Evolutionary conservation across 2,888 invertebrate species (phyloP).

Genomic region (Drosophila cognata): DNA sequence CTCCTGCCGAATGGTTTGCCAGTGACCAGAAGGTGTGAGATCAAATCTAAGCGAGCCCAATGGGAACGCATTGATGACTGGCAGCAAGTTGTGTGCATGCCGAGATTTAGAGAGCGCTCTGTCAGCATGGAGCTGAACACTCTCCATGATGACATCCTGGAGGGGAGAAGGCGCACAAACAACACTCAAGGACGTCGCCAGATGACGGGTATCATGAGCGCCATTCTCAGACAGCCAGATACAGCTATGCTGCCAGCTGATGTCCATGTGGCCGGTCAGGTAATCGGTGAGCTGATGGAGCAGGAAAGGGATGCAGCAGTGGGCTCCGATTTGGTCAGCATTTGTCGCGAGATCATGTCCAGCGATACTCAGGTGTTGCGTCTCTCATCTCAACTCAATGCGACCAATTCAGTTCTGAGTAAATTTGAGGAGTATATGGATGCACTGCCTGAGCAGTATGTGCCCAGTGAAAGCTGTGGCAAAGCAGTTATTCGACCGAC

Average conservation of each 20-base stretch:
- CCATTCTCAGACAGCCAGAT: constrained; percentile 58
- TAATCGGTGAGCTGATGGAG: constrained; percentile 67
- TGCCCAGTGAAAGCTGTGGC: constrained; percentile 54
- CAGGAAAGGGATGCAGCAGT: constrained; percentile 62
- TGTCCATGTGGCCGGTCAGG: constrained; percentile 86
- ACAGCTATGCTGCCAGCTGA: constrained; percentile 86
- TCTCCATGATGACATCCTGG: constrained; percentile 72
- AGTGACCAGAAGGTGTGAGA: constrained; percentile 86
- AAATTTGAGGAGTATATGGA: constrained; percentile 87
- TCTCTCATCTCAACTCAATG: constrained; percentile 86
- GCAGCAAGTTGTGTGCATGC: constrained; percentile 64
- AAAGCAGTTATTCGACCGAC: constrained; percentile 10
- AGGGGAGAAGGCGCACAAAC: constrained; percentile 50
- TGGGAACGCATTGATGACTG: constrained; percentile 85
- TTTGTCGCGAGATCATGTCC: constrained; percentile 86
- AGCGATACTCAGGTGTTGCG: constrained; percentile 83
- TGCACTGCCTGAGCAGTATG: constrained; percentile 70
- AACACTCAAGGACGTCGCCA: constrained; percentile 45
- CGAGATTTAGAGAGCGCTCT: constrained; percentile 56
- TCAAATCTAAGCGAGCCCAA: constrained; percentile 85
- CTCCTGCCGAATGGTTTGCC: constrained; percentile 87
- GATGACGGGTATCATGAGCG: constrained; percentile 44
- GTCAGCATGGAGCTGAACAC: constrained; percentile 68
- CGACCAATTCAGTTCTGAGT: constrained; percentile 88
- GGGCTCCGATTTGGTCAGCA: constrained; percentile 73